Evolutionary conservation across 1,140 invertebrate genomes (phyloP), one percentile per base, ranked within the genome.

Genomic region (Apis cerana): DNA sequence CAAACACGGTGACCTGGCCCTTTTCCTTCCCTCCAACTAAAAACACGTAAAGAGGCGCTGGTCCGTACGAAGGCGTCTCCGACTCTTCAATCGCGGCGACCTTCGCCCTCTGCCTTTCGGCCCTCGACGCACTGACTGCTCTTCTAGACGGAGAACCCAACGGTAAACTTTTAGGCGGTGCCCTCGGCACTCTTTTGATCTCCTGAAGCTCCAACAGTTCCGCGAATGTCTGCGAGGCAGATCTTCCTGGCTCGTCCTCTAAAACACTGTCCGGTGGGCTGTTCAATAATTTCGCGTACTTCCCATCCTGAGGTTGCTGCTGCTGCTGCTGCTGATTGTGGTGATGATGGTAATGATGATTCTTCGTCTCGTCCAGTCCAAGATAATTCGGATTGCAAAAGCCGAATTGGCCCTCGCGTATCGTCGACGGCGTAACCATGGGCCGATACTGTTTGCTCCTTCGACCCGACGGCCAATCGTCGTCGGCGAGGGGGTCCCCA

Each of bases 361-460:
- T 7, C 4, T 84, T 82, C 27, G 61, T 79, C 5, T 96, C 94
- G 80, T 96, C 96, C 7, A 96, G 94, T 0, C 96, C 96, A 62
- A 97, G 90, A 85, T 97, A 97, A 86, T 97, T 97, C 2, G 96
- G 97, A 90, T 97, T 97, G 79, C 96, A 96, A 86, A 97, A 97
- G 0, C 96, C 96, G 83, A 95, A 96, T 43, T 94, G 94, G 1
- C 94, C 94, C 19, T 95, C 91, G 75, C 93, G 92, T 88, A 91
- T 95, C 85, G 83, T 94, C 92, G 89, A 93, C 50, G 88, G 80
- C 82, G 88, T 77, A 81, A 89, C 91, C 21, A 88, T 85, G 80
- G 88, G 85, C 11, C 85, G 86, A 71, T 89, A 84, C 21, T 84
- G 85, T 54, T 90, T 92, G 4, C 78, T 48, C 61, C 93, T 84